Evolutionary conservation across 92 coral and sea anemone genomes (phyloP), one percentile per base, ranked within the genome.

Genomic region (Parazoanthus swiftii): DNA sequence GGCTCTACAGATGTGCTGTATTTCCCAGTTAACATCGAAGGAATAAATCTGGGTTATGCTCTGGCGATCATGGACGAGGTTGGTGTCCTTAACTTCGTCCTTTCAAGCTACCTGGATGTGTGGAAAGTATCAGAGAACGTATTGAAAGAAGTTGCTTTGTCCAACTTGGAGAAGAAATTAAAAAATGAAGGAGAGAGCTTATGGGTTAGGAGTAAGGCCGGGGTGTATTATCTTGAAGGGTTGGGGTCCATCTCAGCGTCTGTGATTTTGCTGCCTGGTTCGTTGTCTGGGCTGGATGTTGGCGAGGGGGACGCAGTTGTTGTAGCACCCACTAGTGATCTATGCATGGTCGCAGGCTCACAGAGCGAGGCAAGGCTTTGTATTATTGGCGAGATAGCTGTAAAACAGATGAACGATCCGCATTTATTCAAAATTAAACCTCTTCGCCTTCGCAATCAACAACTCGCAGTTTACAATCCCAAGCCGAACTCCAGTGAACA

Each of bases 311-410:
- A 96, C 66, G 89, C 90, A 0, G 95, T 94, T 26, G 88, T 93
- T 0, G 91, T 93, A 1, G 76, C 90, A 0, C 98, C 98, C 23
- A 80, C 91, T 13, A 91, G 95, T 33, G 98, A 94, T 79, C 91
- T 96, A 18, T 94, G 98, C 80, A 92, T 96, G 93, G 93, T 96
- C 4, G 96, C 89, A 5, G 95, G 93, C 50, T 89, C 98, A 44
- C 92, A 94, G 88, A 93, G 91, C 42, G 98, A 91, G 23, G 93
- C 93, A 15, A 95, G 92, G 71, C 92, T 96, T 42, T 96, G 98
- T 43, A 93, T 94, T 44, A 95, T 96, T 59, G 95, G 98, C 0
- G 98, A 96, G 80, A 91, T 96, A 72, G 93, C 98, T 39, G 89
- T 96, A 26, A 90, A 88, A 58, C 93, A 93, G 46, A 88, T 92